Evolutionary conservation across 2,888 invertebrate species (phyloP), one percentile per base, ranked within the genome.

Genomic region (Plutella xylostella): DNA sequence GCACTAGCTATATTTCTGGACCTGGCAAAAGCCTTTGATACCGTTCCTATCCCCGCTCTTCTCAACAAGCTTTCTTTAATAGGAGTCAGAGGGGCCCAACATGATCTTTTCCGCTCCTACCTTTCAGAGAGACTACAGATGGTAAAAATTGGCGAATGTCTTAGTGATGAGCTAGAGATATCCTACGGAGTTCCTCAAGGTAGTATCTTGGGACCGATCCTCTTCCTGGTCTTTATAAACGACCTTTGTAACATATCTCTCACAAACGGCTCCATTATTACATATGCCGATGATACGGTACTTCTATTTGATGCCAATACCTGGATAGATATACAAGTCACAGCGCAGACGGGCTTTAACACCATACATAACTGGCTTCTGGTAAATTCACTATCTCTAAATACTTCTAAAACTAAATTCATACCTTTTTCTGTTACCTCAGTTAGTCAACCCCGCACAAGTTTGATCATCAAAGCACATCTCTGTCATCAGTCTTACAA

Each of bases 1-100:
- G 18, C 28, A 14, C 17, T 41, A 4, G 28, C 41, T 11, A 25
- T 41, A 28, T 30, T 41, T 28, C 18, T 41, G 3, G 41, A 41
- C 14, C 15, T 41, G 28, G 28, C 18, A 15, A 40, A 40, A 40
- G 40, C n/a, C n/a, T n/a, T n/a, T n/a, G n/a, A n/a, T n/a, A n/a
- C n/a, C n/a, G 4, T 28, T 28, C 7, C 28, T 28, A 28, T 28
- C 28, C 28, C 28, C 28, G 7, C 3, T 28, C 28, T 28, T 28
- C 28, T 28, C 28, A 28, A 28, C 28, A 28, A 28, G 7, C 28
- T 28, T n/a, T 28, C 28, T 28, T 3, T 6, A 28, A 28, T 28
- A 28, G 28, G 28, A 3, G 7, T 28, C 28, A 28, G 7, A 28
- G 28, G 28, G 2, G 28, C 28, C 41, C 22, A 39, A 39, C 22